Percentiles rank a stretch among this genome's conserved stretches.
Evolutionary conservation across 1,140 invertebrate genomes (phyloP).

Genomic region (Atta texana): DNA sequence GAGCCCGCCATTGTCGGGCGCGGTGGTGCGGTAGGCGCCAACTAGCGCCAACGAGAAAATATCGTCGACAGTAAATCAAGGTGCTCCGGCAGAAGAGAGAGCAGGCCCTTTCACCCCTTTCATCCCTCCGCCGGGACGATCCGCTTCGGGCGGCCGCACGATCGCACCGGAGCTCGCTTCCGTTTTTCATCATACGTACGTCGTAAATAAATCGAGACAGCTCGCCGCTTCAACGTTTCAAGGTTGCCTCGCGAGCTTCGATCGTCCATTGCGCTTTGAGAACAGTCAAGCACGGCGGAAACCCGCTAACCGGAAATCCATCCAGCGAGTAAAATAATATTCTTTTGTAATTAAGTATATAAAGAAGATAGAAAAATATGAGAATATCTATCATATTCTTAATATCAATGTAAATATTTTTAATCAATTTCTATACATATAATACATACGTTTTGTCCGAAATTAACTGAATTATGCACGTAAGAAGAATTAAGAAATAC

Average conservation of each 20-base stretch:
- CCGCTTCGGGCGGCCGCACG: constrained; percentile 64
- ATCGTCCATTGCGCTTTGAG: background rate
- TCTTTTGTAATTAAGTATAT: background rate
- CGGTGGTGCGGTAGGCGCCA: constrained; percentile 82
- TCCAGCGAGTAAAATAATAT: background rate
- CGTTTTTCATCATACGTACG: constrained; percentile 78
- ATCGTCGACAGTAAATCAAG: constrained; percentile 85
- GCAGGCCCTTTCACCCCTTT: constrained; percentile 67
- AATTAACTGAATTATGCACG: too few species aligned
- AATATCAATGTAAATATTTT: background rate
- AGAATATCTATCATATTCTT: background rate
- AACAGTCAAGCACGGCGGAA: background rate
- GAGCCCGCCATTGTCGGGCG: constrained; percentile 82
- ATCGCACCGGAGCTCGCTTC: constrained; percentile 74
- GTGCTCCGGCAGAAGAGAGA: constrained; percentile 78
- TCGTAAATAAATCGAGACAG: constrained; percentile 69
- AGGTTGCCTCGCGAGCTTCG: constrained; percentile 48
- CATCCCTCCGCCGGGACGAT: constrained; percentile 61
- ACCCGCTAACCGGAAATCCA: background rate
- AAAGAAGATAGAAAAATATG: background rate
- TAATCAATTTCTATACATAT: background rate
- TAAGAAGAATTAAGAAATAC: too few species aligned
- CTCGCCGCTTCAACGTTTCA: constrained; percentile 48
- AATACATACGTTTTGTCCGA: too few species aligned
- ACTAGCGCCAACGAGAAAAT: constrained; percentile 82